Evolutionary conservation across 2,888 invertebrate species (phyloP), one percentile per base, ranked within the genome.

Genomic region (Lordiphosa andalusiaca): DNA sequence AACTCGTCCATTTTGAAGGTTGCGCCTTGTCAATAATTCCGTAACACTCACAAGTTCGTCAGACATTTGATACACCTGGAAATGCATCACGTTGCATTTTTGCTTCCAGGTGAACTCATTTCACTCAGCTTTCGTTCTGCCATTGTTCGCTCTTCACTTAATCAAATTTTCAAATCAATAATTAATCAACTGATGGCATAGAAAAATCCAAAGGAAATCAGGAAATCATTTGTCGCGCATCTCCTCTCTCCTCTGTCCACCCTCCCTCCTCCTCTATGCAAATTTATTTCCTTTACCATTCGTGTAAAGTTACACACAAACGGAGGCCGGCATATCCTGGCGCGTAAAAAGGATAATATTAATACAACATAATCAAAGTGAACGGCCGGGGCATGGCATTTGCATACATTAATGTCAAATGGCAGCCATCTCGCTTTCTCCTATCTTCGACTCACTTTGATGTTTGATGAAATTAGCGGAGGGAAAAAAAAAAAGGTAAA

Each of bases 321-420:
- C 60, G 65, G 41, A 38, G 47, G 60, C 61, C 35, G n/a, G 12
- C 38, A 48, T 35, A 53, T 53, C 53, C 58, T 33, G 46, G 21
- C 46, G 21, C 46, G 16, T 7, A 56, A 37, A 57, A 75, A 73
- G 78, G 83, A 78, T 82, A 70, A 72, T 74, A 74, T 72, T 68
- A 70, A 72, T 70, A 81, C 80, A 78, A 71, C 77, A 78, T 80
- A 83, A 78, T 78, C 80, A 73, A 76, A 69, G 80, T 44, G 49
- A 68, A 61, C 40, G 57, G 42, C 42, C 37, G 36, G 36, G 50
- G 60, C 66, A 66, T 63, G 59, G 83, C 77, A 80, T 83, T 83
- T 80, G 81, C 80, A 80, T 80, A 80, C 57, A 83, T 83, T 80
- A 83, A 68, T 57, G 67, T 67, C 62, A 61, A 53, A 62, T 53